phyloP scores from a whole-genome alignment of 2,888 invertebrate genomes.

The Sarcophaga subvicina region DNA sequence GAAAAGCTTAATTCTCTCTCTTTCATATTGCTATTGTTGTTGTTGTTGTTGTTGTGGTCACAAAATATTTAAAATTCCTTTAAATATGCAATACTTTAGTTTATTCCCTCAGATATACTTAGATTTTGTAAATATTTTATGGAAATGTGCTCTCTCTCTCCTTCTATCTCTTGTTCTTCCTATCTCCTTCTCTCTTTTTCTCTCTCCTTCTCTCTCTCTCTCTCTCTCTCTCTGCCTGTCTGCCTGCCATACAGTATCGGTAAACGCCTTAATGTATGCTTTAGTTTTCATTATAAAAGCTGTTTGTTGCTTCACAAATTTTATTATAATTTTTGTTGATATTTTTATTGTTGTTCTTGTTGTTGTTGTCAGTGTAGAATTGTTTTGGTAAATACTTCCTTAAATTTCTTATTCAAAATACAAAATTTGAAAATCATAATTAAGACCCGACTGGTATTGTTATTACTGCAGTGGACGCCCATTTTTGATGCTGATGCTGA shows the following conservation, averaged over 20 bases:
- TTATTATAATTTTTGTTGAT: not conserved
- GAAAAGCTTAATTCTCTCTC: no score
- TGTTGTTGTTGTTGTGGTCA: no score
- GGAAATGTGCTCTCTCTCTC: no score
- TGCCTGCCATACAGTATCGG: not conserved
- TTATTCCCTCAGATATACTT: no score
- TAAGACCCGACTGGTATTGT: slow-evolving; percentile 29
- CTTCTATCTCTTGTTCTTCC: no score
- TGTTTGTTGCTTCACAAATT: not conserved
- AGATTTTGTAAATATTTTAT: no score
- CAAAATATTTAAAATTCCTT: no score
- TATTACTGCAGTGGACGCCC: not conserved
- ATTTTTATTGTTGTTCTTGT: not conserved
- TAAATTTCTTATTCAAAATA: slow-evolving; percentile 15
- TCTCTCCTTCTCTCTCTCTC: no score
- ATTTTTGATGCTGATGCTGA: no score
- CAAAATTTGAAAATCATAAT: slow-evolving; percentile 35
- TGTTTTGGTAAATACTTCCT: slow-evolving; percentile 31
- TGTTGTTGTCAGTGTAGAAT: not conserved
- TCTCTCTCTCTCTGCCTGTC: not conserved
- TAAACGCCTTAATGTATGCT: slow-evolving; percentile 46
- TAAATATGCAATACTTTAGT: no score
- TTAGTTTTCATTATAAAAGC: not conserved
- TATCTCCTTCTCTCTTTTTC: no score
- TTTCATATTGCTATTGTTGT: no score